Conservation (phyloP, 2,797 vertebrate species). For the Lacerta agilis region DNA sequence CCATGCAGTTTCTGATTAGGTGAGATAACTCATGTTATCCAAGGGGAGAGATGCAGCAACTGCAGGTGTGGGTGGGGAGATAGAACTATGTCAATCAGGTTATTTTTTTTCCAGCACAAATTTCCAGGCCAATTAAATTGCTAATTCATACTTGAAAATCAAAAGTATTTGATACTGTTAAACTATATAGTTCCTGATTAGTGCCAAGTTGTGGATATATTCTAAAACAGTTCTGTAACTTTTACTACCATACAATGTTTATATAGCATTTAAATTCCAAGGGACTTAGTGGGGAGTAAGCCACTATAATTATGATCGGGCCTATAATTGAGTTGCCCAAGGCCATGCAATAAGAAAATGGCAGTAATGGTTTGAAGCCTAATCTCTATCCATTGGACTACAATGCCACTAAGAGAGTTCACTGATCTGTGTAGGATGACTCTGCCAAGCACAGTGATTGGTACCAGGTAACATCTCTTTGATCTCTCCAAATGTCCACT, state of each 20-base stretch:
- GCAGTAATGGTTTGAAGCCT: background rate
- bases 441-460: background rate
- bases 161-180: background rate
- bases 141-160: background rate
- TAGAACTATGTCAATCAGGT: too few relatives aligned
- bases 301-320: background rate
- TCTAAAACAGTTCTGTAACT: background rate
- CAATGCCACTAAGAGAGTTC: background rate
- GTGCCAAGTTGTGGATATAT: background rate
- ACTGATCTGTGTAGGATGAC: background rate
- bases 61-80: too few relatives aligned
- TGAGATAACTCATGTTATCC: background rate
- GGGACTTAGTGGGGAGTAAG: background rate
- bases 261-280: background rate
- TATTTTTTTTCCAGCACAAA: too few relatives aligned
- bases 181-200: background rate
- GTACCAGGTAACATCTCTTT: background rate
- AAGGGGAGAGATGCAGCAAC: background rate
- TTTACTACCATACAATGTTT: background rate
- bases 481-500: background rate
- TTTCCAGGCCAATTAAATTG: background rate
- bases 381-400: background rate
- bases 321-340: background rate
- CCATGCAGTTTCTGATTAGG: background rate
- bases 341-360: background rate